Evolutionary conservation across 1,140 invertebrate species (phyloP), one percentile per base, ranked within the genome.

Genomic region (Calosoma granatense): DNA sequence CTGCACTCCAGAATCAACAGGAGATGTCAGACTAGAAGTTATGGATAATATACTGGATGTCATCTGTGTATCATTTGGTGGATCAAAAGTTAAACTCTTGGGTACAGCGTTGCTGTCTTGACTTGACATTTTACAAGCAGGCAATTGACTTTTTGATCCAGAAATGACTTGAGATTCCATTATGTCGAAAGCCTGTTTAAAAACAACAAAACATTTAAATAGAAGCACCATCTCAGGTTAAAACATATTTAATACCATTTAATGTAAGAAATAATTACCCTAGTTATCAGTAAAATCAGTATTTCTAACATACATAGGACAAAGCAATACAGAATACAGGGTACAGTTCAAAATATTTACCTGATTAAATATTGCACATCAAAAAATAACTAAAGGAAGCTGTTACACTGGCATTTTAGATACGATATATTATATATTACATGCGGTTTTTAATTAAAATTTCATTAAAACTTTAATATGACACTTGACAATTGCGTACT

Each of bases 1-100:
- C 61, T 78, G 76, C 2, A 78, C 71, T 1, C 76, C 76, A 6
- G 76, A 77, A 69, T 78, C 76, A 20, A 65, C 68, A n/a, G 71
- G 71, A 47, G 70, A 72, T 52, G 67, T 61, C 14, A 72, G 54
- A 63, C 68, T 72, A 21, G 68, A 69, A 22, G 63, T 64, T n/a
- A 60, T 59, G 55, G 62, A 67, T 22, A 60, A 55, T 22, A 64
- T 72, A 53, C 68, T 68, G 14, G 70, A 70, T 22, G 68, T 69
- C 67, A 70, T 70, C 60, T 26, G 26, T 14, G 4, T 30, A 4
- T 30, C 26, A 47, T 47, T 17, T 12, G 17, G 4, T 4, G 41
- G 17, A 17, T 47, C 41, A 3, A 47, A 47, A 9, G 6, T 6
- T 36, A 47, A 47, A 47, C 6, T 47, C 41, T 11, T 47, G 9